Evolutionary conservation across 2,113 vertebrate genomes (phyloP), one percentile per base, ranked within the genome.

Genomic region (Epinephelus cyanopodus): DNA sequence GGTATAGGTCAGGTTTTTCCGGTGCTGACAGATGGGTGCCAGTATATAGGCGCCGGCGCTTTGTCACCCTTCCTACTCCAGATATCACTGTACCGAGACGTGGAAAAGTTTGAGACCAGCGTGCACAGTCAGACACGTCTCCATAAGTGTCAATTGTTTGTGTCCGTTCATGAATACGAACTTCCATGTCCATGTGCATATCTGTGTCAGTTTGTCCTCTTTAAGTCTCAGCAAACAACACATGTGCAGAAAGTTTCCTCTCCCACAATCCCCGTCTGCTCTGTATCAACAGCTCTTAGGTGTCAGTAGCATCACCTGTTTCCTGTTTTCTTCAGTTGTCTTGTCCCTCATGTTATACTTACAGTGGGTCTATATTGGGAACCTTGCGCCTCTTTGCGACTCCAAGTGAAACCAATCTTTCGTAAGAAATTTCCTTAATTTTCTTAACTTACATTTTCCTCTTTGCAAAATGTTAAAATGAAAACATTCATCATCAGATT

Each of bases 1-100:
- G 57, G 47, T 76, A 47, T 6, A 83, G 90, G 84, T 91, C 92
- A 89, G 72, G 27, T 79, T 90, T 90, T 93, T 92, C 90, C 88
- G 1, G 77, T 73, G 82, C 37, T 89, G 87, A 89, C 87, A 89
- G 80, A 86, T 78, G 67, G 68, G 39, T 29, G 77, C 58, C 42
- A 61, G 79, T 48, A 67, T 88, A 78, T 76, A 86, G 86, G 82
- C 83, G 71, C 83, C 67, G 27, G 47, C 0, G 27, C 66, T 83
- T 77, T 85, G 81, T 89, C 81, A 61, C 80, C 76, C 54, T 48
- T 82, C 75, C 56, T 61, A 39, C 71, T 78, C 71, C 74, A 81
- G 87, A 89, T 85, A 79, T 61, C 33, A 3, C 25, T 23, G 53
- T 7, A n/a, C 52, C 21, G 83, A 83, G 83, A 82, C 39, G n/a